Percentiles rank a stretch among this genome's conserved stretches.
These are phyloP conservation scores for Diarsia brunnea DNA, from an alignment of 2,888 invertebrate genomes.

Conservation along the genomic window DNA sequence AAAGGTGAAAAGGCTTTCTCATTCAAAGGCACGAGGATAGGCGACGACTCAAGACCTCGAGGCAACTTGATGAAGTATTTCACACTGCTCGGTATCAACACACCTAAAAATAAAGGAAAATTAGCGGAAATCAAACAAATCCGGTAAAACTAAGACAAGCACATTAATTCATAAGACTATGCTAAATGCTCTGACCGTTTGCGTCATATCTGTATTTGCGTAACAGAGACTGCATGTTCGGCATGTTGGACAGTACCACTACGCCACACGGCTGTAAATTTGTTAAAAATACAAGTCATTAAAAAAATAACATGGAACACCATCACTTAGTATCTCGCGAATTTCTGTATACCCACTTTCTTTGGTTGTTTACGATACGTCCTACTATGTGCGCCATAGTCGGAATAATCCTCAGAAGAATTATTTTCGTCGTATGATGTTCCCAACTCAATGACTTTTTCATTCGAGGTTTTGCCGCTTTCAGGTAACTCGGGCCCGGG, in stretches of 20 bases:
- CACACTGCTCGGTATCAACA: slow-evolving; percentile 86
- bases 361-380: slow-evolving; percentile 61
- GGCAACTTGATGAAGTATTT: slow-evolving; percentile 85
- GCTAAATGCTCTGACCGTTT: slow-evolving; percentile 76
- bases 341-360: slow-evolving; percentile 69
- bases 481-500: slow-evolving; percentile 17
- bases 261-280: slow-evolving; percentile 83
- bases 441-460: slow-evolving; percentile 69
- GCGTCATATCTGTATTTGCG: slow-evolving; percentile 86
- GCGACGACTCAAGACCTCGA: slow-evolving; percentile 74
- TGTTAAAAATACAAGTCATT: slow-evolving; percentile 37
- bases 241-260: slow-evolving; percentile 82
- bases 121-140: slow-evolving; percentile 3
- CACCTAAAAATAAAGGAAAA: slow-evolving; percentile 71
- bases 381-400: slow-evolving; percentile 51
- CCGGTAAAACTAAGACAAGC: slow-evolving; percentile 7
- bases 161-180: slow-evolving; percentile 43
- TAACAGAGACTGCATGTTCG: slow-evolving; percentile 83
- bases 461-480: slow-evolving; percentile 62
- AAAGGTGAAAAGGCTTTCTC: slow-evolving; percentile 84
- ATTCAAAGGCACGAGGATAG: slow-evolving; percentile 82
- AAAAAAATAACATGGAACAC: not conserved
- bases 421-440: slow-evolving; percentile 65
- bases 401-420: slow-evolving; percentile 67
- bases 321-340: not conserved